Evolutionary conservation across 1,140 invertebrate genomes (phyloP).

Genomic region (Thalassaphorura encarpata): DNA sequence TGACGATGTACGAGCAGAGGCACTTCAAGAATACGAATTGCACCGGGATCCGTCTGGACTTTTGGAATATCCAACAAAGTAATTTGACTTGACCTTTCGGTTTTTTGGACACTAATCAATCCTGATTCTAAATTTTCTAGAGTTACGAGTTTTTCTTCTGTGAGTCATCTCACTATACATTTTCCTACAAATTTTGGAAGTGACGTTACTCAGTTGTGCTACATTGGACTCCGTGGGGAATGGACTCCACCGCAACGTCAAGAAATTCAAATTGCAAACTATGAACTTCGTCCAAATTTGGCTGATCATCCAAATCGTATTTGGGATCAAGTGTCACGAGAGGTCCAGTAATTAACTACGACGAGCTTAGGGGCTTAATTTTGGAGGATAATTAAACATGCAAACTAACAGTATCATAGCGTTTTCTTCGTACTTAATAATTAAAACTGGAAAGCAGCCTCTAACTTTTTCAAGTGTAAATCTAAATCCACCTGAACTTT

Average conservation of each 20-base stretch:
- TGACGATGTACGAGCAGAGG: conserved; percentile 58
- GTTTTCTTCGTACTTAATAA: no score
- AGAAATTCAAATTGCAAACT: conserved; percentile 80
- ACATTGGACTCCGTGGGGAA: conserved; percentile 91
- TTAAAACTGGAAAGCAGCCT: no score
- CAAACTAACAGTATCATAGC: no score
- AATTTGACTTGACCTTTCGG: conserved; percentile 32
- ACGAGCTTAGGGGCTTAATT: no score
- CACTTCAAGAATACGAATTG: conserved; percentile 88
- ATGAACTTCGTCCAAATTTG: conserved; percentile 73
- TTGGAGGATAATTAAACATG: no score
- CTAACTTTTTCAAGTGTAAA: no score
- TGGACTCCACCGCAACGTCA: conserved; percentile 71
- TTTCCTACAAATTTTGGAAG: conserved; percentile 78
- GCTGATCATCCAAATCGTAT: conserved; percentile 67
- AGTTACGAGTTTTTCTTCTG: conserved; percentile 79
- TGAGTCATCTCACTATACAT: conserved; percentile 76
- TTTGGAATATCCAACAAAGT: conserved; percentile 84
- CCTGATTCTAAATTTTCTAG: conserved; percentile 40
- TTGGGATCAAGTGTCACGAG: conserved; percentile 48
- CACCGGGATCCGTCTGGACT: conserved; percentile 62
- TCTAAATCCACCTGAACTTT: no score
- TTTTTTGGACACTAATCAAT: neutral
- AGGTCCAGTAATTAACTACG: conserved; percentile 50
- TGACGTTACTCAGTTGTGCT: conserved; percentile 75